Conservation (phyloP, 2,888 invertebrate species). For the Drosophila flavopinicola region DNA sequence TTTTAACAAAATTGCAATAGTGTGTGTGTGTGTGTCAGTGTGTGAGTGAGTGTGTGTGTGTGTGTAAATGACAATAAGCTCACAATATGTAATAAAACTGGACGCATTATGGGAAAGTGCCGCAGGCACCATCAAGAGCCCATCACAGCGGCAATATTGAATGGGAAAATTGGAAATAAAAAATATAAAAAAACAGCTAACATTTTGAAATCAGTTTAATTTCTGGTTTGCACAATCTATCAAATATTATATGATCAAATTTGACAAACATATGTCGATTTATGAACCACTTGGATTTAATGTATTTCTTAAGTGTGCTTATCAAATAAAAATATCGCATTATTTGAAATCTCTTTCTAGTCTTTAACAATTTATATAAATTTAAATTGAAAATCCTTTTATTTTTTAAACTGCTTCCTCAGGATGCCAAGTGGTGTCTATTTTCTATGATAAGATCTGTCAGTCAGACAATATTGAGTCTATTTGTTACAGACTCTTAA, state of each 20-base stretch:
- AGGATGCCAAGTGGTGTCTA: too few species aligned
- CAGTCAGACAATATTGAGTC: too few species aligned
- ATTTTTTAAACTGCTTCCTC: too few species aligned
- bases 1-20: slow-evolving; percentile 55
- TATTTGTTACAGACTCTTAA: too few species aligned
- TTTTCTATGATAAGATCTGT: too few species aligned
- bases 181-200: slow-evolving; percentile 3
- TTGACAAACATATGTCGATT: too few species aligned
- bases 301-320: too few species aligned
- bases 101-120: slow-evolving; percentile 65
- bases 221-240: slow-evolving; percentile 2
- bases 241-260: not conserved
- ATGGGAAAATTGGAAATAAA: slow-evolving; percentile 24
- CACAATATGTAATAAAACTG: slow-evolving; percentile 73
- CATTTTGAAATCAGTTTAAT: slow-evolving; percentile 15
- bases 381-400: too few species aligned
- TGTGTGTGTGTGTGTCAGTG: slow-evolving; percentile 14
- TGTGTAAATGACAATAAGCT: slow-evolving; percentile 65
- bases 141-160: slow-evolving; percentile 30
- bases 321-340: too few species aligned
- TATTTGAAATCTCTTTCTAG: too few species aligned
- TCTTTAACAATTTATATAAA: too few species aligned
- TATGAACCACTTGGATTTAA: too few species aligned
- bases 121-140: slow-evolving; percentile 50
- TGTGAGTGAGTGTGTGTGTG: slow-evolving; percentile 26